These are phyloP conservation scores for Tragelaphus strepsiceros DNA, from an alignment of 2,113 vertebrate genomes.

Conservation along the genomic window DNA sequence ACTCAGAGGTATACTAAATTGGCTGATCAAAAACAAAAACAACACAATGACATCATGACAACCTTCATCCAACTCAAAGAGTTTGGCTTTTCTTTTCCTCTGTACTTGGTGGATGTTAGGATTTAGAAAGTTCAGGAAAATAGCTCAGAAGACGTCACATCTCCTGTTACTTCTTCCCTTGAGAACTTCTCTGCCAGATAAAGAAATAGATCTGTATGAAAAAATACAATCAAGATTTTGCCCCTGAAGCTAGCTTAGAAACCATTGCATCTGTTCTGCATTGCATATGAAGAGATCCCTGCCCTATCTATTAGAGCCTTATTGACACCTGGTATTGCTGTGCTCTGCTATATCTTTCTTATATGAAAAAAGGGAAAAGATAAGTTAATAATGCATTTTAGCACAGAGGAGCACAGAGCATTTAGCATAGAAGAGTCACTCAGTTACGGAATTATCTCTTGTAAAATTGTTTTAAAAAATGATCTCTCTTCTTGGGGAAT, in stretches of 20 bases:
- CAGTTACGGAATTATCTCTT: background rate
- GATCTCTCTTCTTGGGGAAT: background rate
- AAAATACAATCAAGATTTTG: background rate
- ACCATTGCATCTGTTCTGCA: background rate
- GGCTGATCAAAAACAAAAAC: background rate
- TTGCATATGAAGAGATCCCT: background rate
- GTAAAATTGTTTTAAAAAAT: background rate
- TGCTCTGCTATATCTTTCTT: background rate
- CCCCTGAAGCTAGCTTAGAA: background rate
- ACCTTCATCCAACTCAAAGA: background rate
- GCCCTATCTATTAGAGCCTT: background rate
- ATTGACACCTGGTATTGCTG: background rate
- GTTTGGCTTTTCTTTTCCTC: background rate
- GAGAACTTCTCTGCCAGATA: background rate
- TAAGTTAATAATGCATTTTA: background rate
- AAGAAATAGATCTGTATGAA: background rate
- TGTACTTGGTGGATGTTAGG: background rate
- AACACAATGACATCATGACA: background rate
- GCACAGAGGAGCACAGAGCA: background rate
- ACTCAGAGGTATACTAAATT: background rate
- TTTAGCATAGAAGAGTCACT: background rate
- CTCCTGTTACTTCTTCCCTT: background rate
- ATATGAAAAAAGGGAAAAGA: background rate
- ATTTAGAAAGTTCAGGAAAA: background rate
- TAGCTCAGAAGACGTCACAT: background rate